These are phyloP conservation scores for Acronicta aceris DNA, from an alignment of 2,888 invertebrate genomes.

Conservation along the genomic window DNA sequence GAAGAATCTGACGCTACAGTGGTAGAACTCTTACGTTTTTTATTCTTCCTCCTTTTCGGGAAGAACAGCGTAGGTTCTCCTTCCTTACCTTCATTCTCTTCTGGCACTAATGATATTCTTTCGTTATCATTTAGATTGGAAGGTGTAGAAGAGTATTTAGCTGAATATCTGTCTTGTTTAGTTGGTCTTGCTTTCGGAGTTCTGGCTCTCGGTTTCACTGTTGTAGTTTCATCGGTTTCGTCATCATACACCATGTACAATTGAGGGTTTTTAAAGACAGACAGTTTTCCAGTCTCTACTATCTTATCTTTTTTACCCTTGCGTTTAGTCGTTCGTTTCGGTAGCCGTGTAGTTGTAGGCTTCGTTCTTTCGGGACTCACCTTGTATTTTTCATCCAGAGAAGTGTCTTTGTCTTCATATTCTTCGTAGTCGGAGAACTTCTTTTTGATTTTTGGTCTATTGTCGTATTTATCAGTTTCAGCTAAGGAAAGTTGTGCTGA, in stretches of 20 bases:
- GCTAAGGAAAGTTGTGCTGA: slow-evolving; percentile 45
- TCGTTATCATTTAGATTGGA: slow-evolving; percentile 59
- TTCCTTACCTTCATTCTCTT: slow-evolving; percentile 61
- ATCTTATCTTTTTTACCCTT: slow-evolving; percentile 58
- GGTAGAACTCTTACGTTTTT: slow-evolving; percentile 60
- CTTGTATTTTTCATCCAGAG: slow-evolving; percentile 72
- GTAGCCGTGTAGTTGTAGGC: slow-evolving; percentile 41
- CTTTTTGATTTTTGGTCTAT: slow-evolving; percentile 39
- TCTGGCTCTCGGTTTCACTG: slow-evolving; percentile 31
- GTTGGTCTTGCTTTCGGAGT: slow-evolving; percentile 1
- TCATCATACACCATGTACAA: slow-evolving; percentile 72
- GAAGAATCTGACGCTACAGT: slow-evolving; percentile 57
- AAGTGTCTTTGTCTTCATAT: slow-evolving; percentile 68
- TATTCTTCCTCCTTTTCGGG: slow-evolving; percentile 73
- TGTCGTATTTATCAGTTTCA: slow-evolving; percentile 66
- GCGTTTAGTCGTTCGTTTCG: slow-evolving; percentile 46
- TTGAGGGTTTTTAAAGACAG: slow-evolving; percentile 79
- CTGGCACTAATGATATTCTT: slow-evolving; percentile 78
- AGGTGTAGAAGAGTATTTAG: slow-evolving; percentile 55
- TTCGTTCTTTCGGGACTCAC: slow-evolving; percentile 52
- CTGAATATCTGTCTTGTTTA: slow-evolving; percentile 56
- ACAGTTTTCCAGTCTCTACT: slow-evolving; percentile 69
- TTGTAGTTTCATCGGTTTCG: slow-evolving; percentile 60
- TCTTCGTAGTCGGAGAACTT: slow-evolving; percentile 72
- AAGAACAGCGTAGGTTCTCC: slow-evolving; percentile 80